Conservation (phyloP, 64 coral and sea anemone genomes). For the Montipora efflorescens region DNA sequence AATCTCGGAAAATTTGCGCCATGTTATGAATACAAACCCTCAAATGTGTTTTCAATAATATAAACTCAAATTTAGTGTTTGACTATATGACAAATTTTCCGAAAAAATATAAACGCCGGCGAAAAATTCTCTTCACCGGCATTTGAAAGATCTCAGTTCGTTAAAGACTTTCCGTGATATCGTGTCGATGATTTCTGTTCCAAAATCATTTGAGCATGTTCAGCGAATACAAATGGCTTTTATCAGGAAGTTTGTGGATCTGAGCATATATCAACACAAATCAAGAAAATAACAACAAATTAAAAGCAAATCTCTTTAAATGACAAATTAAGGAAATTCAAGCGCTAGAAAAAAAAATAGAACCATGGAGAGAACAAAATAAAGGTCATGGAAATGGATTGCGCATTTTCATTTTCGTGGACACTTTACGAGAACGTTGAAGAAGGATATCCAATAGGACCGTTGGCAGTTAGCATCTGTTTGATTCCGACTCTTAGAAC, state of each 20-base stretch:
- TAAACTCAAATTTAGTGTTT: not conserved
- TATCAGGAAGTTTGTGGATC: not conserved
- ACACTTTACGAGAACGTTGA: conserved; percentile 4
- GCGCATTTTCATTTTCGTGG: not conserved
- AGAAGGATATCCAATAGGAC: not conserved
- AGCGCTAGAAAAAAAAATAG: not conserved
- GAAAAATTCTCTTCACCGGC: not conserved
- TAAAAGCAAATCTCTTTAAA: not conserved
- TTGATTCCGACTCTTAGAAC: too few species aligned
- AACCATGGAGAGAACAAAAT: too few species aligned
- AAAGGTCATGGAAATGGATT: not conserved
- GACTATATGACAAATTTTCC: not conserved
- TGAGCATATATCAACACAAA: not conserved
- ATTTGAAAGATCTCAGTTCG: too few species aligned
- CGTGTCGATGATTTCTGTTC: not conserved
- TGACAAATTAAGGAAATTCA: not conserved
- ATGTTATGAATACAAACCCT: too few species aligned
- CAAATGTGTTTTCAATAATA: not conserved
- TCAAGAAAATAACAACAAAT: not conserved
- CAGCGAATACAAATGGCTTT: not conserved
- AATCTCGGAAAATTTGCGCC: too few species aligned
- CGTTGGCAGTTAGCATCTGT: conserved; percentile 11
- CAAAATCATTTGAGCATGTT: not conserved
- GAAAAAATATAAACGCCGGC: too few species aligned
- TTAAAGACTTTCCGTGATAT: not conserved